Conservation (phyloP, 2,113 vertebrate species). For the Pholis gunnellus region DNA sequence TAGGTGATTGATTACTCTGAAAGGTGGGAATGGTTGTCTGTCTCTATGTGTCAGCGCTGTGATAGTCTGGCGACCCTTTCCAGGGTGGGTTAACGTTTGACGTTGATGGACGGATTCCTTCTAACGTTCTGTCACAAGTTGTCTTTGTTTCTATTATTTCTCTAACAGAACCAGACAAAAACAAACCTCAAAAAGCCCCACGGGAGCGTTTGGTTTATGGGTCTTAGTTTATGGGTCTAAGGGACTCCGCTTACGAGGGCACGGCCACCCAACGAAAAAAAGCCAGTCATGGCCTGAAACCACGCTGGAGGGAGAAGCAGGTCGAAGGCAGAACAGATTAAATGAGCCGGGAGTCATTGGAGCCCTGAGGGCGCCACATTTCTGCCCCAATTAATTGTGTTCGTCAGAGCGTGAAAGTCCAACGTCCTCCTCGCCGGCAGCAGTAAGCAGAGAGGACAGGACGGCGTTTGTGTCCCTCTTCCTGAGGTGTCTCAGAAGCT, state of each 20-base stretch:
- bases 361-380: constrained; percentile 68
- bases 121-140: constrained; percentile 1
- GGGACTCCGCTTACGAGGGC: constrained; percentile 26
- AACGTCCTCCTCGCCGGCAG: constrained; percentile 51
- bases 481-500: not conserved
- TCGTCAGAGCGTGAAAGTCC: constrained; percentile 72
- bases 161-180: not conserved
- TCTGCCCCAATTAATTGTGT: constrained; percentile 78
- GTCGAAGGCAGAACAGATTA: constrained; percentile 72
- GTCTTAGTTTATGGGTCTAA: constrained; percentile 55
- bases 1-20: no score
- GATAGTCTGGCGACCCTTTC: no score
- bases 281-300: constrained; percentile 58
- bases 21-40: no score
- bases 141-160: constrained; percentile 28
- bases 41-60: no score
- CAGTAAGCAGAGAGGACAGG: constrained; percentile 51
- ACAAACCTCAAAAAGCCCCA: constrained; percentile 19
- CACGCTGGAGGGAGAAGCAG: constrained; percentile 53
- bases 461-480: constrained; percentile 16
- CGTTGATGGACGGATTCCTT: no score
- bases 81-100: no score
- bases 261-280: not conserved
- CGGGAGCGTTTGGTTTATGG: constrained; percentile 29
- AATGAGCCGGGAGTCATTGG: constrained; percentile 70